Evolutionary conservation across 2,113 vertebrate genomes (phyloP), one percentile per base, ranked within the genome.

Genomic region (Calidris pugnax): DNA sequence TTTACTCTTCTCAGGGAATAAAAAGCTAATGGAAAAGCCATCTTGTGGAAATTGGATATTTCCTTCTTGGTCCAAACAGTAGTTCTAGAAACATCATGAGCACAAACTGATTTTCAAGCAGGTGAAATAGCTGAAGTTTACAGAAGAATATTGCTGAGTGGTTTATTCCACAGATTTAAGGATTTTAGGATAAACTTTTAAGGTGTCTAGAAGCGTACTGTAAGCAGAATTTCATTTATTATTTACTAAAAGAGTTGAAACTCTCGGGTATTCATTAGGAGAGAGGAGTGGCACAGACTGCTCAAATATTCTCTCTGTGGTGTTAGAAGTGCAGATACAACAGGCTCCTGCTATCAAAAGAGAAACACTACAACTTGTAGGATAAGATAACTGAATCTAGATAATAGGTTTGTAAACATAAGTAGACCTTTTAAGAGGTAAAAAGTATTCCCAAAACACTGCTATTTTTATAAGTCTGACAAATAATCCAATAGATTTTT

Each of bases 211-310:
- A 81, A 78, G 35, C 6, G 2, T 51, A 78, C 51, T 56, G 60
- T 56, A 81, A 87, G 74, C 80, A 95, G 91, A 94, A 91, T 92
- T 85, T 91, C 47, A 89, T 96, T 93, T 95, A 92, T 95, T 97
- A 97, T 96, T 97, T 96, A 97, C 67, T 51, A 78, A 63, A 90
- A 85, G 76, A 94, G 33, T 60, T 79, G 89, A 91, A 96, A 91
- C 95, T 93, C 91, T 37, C 2, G 48, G 66, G 96, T 75, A 79
- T 94, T 96, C 87, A 87, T 97, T 97, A 97, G 77, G 91, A 91
- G 80, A 91, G 60, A 53, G 37, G 16, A 89, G 56, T 51, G 89
- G 73, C 64, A 81, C 68, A 87, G 57, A 19, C 77, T 96, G 80
- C 62, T 96, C 95, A 94, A 4, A 68, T 94, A 96, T 96, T 96